Conservation (phyloP, 2,797 vertebrate species). For the Lagocephalus sceleratus region DNA sequence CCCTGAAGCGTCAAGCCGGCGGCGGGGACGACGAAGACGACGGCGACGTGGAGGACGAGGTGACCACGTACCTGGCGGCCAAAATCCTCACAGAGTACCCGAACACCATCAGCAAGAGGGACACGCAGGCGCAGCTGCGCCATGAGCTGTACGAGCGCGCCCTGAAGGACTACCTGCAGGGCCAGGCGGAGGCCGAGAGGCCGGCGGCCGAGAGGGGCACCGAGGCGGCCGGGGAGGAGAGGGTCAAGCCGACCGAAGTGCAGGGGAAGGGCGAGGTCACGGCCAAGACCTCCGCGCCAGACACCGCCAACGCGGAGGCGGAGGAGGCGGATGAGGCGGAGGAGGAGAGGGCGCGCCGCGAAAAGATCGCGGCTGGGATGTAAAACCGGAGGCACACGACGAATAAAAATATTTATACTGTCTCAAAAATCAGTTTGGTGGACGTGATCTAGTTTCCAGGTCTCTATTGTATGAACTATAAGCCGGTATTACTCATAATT, state of each 20-base stretch:
- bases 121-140: conserved; percentile 76
- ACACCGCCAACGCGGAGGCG: conserved; percentile 80
- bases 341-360: conserved; percentile 78
- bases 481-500: conserved; percentile 65
- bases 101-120: conserved; percentile 79
- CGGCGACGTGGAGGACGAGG: conserved; percentile 86
- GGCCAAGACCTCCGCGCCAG: conserved; percentile 85
- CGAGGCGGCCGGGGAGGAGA: conserved; percentile 62
- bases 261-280: conserved; percentile 84
- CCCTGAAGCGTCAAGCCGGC: conserved; percentile 77
- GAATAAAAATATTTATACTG: conserved; percentile 70
- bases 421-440: conserved; percentile 70
- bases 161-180: conserved; percentile 82
- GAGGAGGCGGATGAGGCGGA: conserved; percentile 82
- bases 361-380: conserved; percentile 87
- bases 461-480: conserved; percentile 74
- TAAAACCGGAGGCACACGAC: conserved; percentile 61
- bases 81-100: conserved; percentile 91
- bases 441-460: conserved; percentile 81
- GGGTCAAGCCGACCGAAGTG: conserved; percentile 69
- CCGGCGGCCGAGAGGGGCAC: conserved; percentile 79
- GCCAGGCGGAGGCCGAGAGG: conserved; percentile 73
- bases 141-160: conserved; percentile 86
- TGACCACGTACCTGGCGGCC: conserved; percentile 88
- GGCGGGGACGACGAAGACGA: conserved; percentile 73